These are phyloP conservation scores for Nudaria mundana DNA, from an alignment of 2,888 invertebrate species.

Conservation along the genomic window DNA sequence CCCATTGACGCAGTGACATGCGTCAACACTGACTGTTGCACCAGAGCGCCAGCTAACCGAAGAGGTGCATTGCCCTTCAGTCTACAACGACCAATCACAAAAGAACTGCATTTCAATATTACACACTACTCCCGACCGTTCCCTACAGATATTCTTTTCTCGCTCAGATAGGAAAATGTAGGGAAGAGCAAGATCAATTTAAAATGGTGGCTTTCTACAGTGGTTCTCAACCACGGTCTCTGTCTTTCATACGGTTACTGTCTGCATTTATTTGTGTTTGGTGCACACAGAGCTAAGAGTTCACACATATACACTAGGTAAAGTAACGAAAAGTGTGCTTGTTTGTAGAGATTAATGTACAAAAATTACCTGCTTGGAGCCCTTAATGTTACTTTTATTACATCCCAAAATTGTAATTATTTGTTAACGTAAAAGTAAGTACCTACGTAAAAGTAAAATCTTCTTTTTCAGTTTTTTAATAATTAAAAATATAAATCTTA, in stretches of 20 bases:
- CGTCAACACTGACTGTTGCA: conserved; percentile 71
- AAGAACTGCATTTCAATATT: conserved; percentile 21
- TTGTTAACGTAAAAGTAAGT: too few species aligned
- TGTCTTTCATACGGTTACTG: conserved; percentile 36
- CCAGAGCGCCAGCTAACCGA: conserved; percentile 54
- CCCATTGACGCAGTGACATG: conserved; percentile 75
- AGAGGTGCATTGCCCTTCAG: conserved; percentile 51
- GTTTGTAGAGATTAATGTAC: too few species aligned
- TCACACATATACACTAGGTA: too few species aligned
- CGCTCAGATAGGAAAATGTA: conserved; percentile 12
- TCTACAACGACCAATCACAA: conserved; percentile 14
- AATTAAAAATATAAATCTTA: too few species aligned
- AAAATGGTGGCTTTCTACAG: conserved; percentile 30
- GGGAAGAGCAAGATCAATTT: conserved; percentile 29
- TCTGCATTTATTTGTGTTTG: conserved; percentile 23
- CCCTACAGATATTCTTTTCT: conserved; percentile 16
- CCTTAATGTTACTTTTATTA: too few species aligned
- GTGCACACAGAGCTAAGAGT: conserved; percentile 22
- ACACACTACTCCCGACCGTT: conserved; percentile 15
- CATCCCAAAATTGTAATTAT: too few species aligned
- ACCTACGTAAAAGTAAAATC: too few species aligned
- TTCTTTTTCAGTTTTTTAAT: too few species aligned
- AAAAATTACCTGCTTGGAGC: too few species aligned
- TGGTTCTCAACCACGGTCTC: conserved; percentile 37
- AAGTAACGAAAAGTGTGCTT: too few species aligned